Evolutionary conservation across 2,113 vertebrate species (phyloP), one percentile per base, ranked within the genome.

Genomic region (Seriola aureovittata): DNA sequence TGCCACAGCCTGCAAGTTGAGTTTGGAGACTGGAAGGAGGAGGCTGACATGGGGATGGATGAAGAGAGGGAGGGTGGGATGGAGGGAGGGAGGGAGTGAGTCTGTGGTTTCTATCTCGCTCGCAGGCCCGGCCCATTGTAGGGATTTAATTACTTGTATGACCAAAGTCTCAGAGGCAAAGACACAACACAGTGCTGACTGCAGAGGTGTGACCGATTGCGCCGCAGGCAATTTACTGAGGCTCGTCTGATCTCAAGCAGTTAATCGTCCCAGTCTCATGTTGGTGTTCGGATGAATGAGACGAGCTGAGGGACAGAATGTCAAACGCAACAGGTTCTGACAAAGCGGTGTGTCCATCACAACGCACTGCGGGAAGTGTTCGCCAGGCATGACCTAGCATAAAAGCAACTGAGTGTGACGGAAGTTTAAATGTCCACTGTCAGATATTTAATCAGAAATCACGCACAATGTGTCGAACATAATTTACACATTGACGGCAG

Each of bases 1-100:
- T 94, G 92, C 88, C 87, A 64, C 91, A 94, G 94, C 66, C 84
- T 81, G 83, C 50, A 13, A 83, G 92, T 85, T 89, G 86, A 91
- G 90, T 90, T 93, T 84, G 34, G 76, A 79, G 72, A 50, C 16
- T 57, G 81, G 69, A 62, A 82, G 73, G 62, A 74, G 86, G 73
- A 42, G 71, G 67, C 60, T 76, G 77, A 84, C 52, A n/a, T 36
- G 67, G 67, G 67, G 80, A 82, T 11, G 55, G 55, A 72, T 32
- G 38, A 38, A 38, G 38, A 8, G 38, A 38, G 38, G 38, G 38
- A 38, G 38, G 65, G 57, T 68, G 12, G 52, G 21, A 64, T 36
- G 67, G 67, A 65, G 16, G 52, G 59, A 81, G 32, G 59, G 52
- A 80, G 13, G 71, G 67, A 78, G 42, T 55, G 68, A 72, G 50